These are phyloP conservation scores for Callocephalon fimbriatum DNA, from an alignment of 2,113 vertebrate genomes.

Conservation along the genomic window DNA sequence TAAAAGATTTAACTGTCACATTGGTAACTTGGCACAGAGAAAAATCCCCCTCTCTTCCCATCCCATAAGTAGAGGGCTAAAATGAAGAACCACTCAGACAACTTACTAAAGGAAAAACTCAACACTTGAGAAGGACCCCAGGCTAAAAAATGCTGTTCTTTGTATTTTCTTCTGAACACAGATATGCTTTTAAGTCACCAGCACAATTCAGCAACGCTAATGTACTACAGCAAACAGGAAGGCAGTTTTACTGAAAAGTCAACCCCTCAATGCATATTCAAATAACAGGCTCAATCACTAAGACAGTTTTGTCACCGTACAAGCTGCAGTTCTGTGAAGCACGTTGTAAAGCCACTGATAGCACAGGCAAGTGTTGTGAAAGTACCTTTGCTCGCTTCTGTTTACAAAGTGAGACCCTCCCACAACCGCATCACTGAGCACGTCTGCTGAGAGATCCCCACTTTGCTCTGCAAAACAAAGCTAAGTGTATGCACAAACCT, in stretches of 20 bases:
- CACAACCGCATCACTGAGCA: slow-evolving; percentile 67
- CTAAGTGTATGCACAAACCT: background rate
- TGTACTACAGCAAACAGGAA: background rate
- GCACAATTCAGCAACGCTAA: background rate
- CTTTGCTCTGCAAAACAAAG: slow-evolving; percentile 44
- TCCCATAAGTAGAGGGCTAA: background rate
- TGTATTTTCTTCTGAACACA: background rate
- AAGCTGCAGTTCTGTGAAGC: background rate
- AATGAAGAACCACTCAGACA: background rate
- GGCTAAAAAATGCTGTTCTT: background rate
- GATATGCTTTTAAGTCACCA: background rate
- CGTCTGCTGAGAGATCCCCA: slow-evolving; percentile 6
- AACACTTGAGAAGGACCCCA: background rate
- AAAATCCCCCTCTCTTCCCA: background rate
- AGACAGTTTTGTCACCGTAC: background rate
- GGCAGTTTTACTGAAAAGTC: background rate
- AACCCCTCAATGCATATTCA: background rate
- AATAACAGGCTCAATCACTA: background rate
- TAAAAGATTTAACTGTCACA: background rate
- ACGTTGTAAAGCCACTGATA: background rate
- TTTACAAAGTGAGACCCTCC: slow-evolving; percentile 70
- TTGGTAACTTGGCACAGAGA: background rate
- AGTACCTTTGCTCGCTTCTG: slow-evolving; percentile 54
- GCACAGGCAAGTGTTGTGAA: slow-evolving; percentile 38
- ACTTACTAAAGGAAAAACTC: background rate